Evolutionary conservation across 2,888 invertebrate genomes (phyloP), one percentile per base, ranked within the genome.

Genomic region (Eupithecia inturbata): DNA sequence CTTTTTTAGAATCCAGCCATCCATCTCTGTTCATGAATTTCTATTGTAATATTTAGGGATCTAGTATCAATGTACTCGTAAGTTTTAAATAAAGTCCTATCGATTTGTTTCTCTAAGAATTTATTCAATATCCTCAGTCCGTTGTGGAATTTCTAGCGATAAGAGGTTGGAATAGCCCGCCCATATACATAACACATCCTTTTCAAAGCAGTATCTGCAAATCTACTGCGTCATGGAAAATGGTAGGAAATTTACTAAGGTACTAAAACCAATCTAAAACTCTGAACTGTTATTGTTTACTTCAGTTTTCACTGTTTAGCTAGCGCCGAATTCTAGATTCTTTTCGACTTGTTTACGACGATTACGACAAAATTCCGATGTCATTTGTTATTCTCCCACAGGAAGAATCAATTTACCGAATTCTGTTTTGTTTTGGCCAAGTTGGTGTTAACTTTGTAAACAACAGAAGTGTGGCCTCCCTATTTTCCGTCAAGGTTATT

Each of bases 321-420:
- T 19, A 39, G 64, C 64, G 39, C 22, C 33, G 16, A 72, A 66
- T 70, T 69, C 68, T 57, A 66, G 70, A 74, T 72, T 76, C 14
- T 71, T 60, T 73, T 77, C 71, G 77, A 49, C 62, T 64, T 79
- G 76, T 79, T 79, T 78, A 77, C 76, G 12, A 22, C 62, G 28
- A 22, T 33, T 62, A 70, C 28, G 26, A 39, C 39, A 57, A 77
- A 71, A 72, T 73, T 67, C 77, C 71, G 45, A 80, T 76, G 64
- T 64, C 31, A 72, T 31, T 76, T 76, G 79, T 75, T 82, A 70
- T 81, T 81, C 70, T 70, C 68, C 53, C 64, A 62, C 41, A 68
- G 70, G 68, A 76, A 71, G 76, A 78, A 80, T 82, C 79, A 77
- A 80, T 80, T 76, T 78, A 64, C 67, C 41, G 63, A 77, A 79